These are phyloP conservation scores for Notodonta dromedarius DNA, from an alignment of 2,888 invertebrate species.

Conservation along the genomic window DNA sequence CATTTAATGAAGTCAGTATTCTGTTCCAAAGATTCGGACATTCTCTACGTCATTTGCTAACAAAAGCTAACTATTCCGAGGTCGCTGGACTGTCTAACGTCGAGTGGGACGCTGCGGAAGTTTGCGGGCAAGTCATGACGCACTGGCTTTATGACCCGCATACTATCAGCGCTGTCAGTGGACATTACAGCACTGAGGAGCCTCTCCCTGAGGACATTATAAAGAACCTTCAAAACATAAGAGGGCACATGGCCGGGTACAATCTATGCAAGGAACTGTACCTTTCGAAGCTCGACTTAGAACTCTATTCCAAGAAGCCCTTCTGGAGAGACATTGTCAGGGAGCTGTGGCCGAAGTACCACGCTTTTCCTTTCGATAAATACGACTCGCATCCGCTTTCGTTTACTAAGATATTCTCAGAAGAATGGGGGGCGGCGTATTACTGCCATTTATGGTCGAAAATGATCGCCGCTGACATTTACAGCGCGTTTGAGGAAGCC, in stretches of 20 bases:
- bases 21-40: conserved; percentile 95
- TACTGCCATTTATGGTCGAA: conserved; percentile 94
- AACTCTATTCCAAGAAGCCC: conserved; percentile 89
- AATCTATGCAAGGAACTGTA: conserved; percentile 93
- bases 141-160: conserved; percentile 90
- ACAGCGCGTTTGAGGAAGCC: conserved; percentile 92
- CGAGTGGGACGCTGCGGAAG: conserved; percentile 97
- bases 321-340: conserved; percentile 94
- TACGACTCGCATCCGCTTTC: conserved; percentile 94
- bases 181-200: conserved; percentile 90
- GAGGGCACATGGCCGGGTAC: conserved; percentile 91
- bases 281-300: conserved; percentile 91
- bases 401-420: conserved; percentile 92
- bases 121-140: conserved; percentile 92
- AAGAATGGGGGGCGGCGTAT: conserved; percentile 93
- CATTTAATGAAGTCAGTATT: conserved; percentile 89
- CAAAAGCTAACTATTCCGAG: conserved; percentile 92
- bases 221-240: conserved; percentile 85
- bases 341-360: conserved; percentile 92
- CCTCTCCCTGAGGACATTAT: conserved; percentile 87
- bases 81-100: conserved; percentile 93
- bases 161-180: conserved; percentile 86
- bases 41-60: conserved; percentile 93
- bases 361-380: conserved; percentile 89
- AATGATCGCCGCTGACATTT: conserved; percentile 96